A percentile compares a stretch with the other conserved stretches of the same genome.
Evolutionary conservation across 2,113 vertebrate genomes (phyloP).

Genomic region (Camelus dromedarius): DNA sequence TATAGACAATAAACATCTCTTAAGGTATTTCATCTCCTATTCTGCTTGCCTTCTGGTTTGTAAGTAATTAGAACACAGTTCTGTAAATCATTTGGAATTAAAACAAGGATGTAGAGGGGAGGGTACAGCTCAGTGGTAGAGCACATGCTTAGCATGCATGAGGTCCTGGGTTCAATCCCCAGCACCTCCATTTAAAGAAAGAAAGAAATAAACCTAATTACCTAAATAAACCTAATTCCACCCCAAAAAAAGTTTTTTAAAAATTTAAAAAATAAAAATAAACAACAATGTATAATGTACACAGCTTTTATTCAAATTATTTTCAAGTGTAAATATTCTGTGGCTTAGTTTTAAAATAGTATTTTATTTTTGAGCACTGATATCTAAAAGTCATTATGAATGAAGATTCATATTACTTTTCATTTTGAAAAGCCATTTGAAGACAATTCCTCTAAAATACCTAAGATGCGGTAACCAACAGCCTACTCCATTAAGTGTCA

Average conservation of each 20-base stretch:
- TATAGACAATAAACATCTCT: conserved; percentile 93
- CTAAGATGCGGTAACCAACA: neutral
- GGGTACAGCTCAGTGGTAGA: too few relatives aligned
- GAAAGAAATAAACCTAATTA: too few relatives aligned
- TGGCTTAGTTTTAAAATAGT: conserved; percentile 40
- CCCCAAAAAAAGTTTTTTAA: too few relatives aligned
- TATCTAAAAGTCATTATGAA: conserved; percentile 20
- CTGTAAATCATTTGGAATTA: neutral
- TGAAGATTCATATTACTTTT: conserved; percentile 33
- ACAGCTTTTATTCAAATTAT: neutral
- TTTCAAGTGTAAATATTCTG: neutral
- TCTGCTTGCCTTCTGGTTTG: neutral
- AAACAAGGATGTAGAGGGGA: neutral
- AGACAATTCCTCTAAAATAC: conserved; percentile 36
- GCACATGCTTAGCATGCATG: too few relatives aligned
- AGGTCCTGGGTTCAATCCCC: too few relatives aligned
- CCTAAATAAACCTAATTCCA: too few relatives aligned
- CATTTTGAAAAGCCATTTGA: conserved; percentile 51
- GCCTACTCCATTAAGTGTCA: neutral
- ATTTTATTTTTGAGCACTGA: conserved; percentile 15
- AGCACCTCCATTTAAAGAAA: too few relatives aligned
- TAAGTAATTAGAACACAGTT: neutral
- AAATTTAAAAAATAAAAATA: neutral
- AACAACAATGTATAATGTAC: neutral
- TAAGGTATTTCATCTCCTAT: conserved; percentile 88